Base-by-base conservation (phyloP, 2,113 vertebrate genomes). In the Nesospiza acunhae region DNA sequence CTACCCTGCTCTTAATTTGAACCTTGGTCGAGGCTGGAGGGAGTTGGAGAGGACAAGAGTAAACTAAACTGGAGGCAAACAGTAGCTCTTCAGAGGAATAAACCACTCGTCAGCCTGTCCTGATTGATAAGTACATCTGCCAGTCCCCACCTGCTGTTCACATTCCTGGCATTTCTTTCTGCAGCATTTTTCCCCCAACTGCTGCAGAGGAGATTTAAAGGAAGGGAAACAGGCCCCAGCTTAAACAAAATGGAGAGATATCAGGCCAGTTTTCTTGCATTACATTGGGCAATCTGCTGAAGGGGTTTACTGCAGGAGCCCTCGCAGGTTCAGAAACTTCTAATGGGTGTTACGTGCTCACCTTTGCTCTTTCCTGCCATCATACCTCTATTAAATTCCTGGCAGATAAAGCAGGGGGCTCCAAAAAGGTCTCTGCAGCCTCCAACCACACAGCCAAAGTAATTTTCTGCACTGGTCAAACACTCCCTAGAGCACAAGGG, bases 41-140 rank as follows among this genome's bases (percentile, higher is more conserved):
- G 79, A 49, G 27, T 5, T 69, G 66, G 77, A 89, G 17, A 75
- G 62, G 62, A 74, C 52, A 58, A 3, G 5, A 8, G 64, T 67
- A 79, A 84, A 72, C 30, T 20, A 58, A 92, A 87, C 87, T 22
- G 2, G 85, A 97, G 91, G 92, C 95, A 82, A 97, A 97, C 95
- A 96, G 96, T 69, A 96, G 96, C 90, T 93, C 88, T 92, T 86
- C 23, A 92, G 84, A 90, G 94, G 91, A 96, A 92, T 96, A 90
- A 94, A 82, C 84, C 86, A 69, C 75, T 81, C 35, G 7, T 93
- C 95, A 96, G 93, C 49, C 95, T 86, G 89, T 64, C 42, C 3
- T 81, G 77, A 96, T 92, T 87, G 90, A 96, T 90, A 84, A 79
- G 81, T 84, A 74, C 94, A 88, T 79, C 76, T 94, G 91, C 90